These are phyloP conservation scores for Yponomeuta malinellus DNA, from an alignment of 2,888 invertebrate species.

Conservation along the genomic window DNA sequence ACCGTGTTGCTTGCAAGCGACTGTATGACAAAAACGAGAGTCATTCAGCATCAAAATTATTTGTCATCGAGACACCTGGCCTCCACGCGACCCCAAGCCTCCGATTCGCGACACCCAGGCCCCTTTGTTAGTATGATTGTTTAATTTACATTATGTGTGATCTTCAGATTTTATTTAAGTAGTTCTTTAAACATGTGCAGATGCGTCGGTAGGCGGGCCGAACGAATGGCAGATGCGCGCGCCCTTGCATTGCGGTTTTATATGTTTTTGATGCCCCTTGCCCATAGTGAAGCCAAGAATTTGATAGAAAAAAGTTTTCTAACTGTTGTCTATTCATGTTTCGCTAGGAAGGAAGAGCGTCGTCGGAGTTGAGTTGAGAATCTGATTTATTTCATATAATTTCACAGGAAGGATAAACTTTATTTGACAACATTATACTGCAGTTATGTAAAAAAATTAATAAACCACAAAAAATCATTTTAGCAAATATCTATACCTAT, in stretches of 20 bases:
- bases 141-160: conserved; percentile 74
- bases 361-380: too few relatives aligned
- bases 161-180: conserved; percentile 69
- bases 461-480: too few relatives aligned
- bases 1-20: neutral
- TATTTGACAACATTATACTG: too few relatives aligned
- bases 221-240: conserved; percentile 50
- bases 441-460: too few relatives aligned
- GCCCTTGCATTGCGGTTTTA: conserved; percentile 40
- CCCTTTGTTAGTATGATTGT: conserved; percentile 64
- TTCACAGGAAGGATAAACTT: too few relatives aligned
- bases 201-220: conserved; percentile 55
- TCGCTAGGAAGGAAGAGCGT: neutral
- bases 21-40: conserved; percentile 1
- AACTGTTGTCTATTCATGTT: neutral
- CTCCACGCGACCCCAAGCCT: conserved; percentile 55
- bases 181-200: conserved; percentile 69
- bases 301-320: neutral
- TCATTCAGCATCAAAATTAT: conserved; percentile 50
- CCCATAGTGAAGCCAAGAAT: neutral
- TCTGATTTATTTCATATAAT: too few relatives aligned
- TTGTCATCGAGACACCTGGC: conserved; percentile 70
- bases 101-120: conserved; percentile 61
- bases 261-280: conserved; percentile 33
- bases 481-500: too few relatives aligned